Conservation (phyloP, 2,797 vertebrate genomes). For the Yasuhikotakia modesta region DNA sequence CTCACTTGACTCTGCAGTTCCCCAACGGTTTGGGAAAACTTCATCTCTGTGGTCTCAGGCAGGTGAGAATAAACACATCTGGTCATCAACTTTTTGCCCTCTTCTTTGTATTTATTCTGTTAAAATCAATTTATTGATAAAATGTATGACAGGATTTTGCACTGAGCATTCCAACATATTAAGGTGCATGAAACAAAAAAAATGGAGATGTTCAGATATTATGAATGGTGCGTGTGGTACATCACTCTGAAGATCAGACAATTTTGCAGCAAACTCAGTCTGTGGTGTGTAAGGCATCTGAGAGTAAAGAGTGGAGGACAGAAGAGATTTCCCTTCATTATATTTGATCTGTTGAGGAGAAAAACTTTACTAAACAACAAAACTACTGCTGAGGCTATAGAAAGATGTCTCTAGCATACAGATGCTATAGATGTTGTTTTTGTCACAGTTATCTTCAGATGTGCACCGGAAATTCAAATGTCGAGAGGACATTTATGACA, state of each 20-base stretch:
- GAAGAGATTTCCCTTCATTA: slow-evolving; percentile 61
- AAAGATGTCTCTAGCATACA: no score
- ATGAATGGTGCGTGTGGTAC: slow-evolving; percentile 46
- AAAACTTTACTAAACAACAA: not conserved
- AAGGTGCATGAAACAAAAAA: no score
- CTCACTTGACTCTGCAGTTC: slow-evolving; percentile 56
- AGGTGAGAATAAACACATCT: slow-evolving; percentile 54
- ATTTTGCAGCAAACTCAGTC: slow-evolving; percentile 69
- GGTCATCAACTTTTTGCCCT: slow-evolving; percentile 26
- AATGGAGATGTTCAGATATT: not conserved
- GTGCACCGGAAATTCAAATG: no score
- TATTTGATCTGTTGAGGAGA: slow-evolving; percentile 64
- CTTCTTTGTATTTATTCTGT: slow-evolving; percentile 64
- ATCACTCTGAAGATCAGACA: slow-evolving; percentile 71
- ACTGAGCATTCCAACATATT: not conserved
- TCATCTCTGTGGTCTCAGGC: slow-evolving; percentile 48
- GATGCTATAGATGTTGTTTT: no score
- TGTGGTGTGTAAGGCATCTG: slow-evolving; percentile 71
- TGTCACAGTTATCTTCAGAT: no score
- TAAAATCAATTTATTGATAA: not conserved
- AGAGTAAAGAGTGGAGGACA: slow-evolving; percentile 66
- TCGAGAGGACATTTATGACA: no score
- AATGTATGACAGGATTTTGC: not conserved
- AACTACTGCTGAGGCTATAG: no score
- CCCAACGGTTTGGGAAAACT: slow-evolving; percentile 46